Conservation (phyloP, 2,888 invertebrate genomes). For the Spilarctia lutea region DNA sequence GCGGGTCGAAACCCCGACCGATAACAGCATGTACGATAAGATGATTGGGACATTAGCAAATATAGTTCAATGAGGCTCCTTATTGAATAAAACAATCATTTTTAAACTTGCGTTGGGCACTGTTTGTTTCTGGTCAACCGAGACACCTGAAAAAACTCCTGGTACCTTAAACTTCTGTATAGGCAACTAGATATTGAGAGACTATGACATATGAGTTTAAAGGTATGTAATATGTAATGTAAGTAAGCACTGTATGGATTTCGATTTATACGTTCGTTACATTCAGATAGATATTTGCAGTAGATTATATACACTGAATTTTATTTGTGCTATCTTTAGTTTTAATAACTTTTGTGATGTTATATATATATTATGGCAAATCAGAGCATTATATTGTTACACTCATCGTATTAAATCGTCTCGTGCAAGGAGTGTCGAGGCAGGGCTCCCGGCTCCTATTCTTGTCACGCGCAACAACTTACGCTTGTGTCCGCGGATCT, state of each 20-base stretch:
- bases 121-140: too few species aligned
- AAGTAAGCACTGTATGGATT: background rate
- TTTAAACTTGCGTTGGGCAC: background rate
- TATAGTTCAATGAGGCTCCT: background rate
- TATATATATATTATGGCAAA: background rate
- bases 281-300: background rate
- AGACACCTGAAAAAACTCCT: too few species aligned
- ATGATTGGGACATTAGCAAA: background rate
- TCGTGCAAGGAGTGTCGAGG: background rate
- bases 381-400: background rate
- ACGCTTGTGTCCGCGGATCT: background rate
- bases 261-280: background rate
- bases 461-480: constrained; percentile 16
- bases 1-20: background rate
- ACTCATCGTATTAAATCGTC: too few species aligned
- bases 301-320: background rate
- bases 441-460: background rate
- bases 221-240: too few species aligned
- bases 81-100: too few species aligned
- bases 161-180: too few species aligned
- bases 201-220: too few species aligned
- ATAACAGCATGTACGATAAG: background rate
- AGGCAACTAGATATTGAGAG: too few species aligned
- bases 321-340: background rate
- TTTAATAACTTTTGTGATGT: background rate